Base-by-base conservation (phyloP, 2,797 vertebrate species). In the Danionella dracula region DNA sequence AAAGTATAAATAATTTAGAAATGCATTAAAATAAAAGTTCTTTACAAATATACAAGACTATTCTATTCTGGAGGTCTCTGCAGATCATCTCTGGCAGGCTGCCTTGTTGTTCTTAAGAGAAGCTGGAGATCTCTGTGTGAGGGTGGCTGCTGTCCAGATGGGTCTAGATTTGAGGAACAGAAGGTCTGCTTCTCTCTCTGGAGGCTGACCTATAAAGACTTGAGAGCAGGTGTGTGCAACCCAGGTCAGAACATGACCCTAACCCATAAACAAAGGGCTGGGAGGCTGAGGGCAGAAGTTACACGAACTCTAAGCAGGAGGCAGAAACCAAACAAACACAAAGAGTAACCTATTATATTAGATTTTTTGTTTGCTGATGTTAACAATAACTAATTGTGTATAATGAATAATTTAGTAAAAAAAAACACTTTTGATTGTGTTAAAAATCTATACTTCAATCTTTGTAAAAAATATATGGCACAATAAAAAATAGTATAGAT, bases 161-260 rank as follows among this genome's bases (percentile, higher is more conserved):
- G 40, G 42, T 58, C 59, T 40, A 44, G 57, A 66, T 41, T 45
- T 5, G 37, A 71, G 11, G 29, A 34, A 20, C 55, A 57, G 40
- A 49, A 50, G 32, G 53, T 35, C 40, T 51, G 46, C 48, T 44
- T 44, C 29, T n/a, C n/a, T n/a, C n/a, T 54, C 46, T 4, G 0
- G 29, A 64, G 61, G 20, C 40, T 17, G 62, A 54, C 45, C 50
- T 10, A 55, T 55, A 46, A 65, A 55, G 41, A 13, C 50, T 8
- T 12, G 50, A 46, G 19, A 34, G 15, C 31, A 55, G 31, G 41
- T 19, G 50, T 65, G 56, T 41, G 1, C 34, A 41, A 13, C 42
- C 23, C 23, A 60, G 80, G 81, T 87, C 82, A 83, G 49, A 8
- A 66, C 35, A 74, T 79, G 78, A 85, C 82, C 82, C 41, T 40